These are phyloP conservation scores for Danio albolineatus DNA, from an alignment of 2,797 vertebrate genomes.

Conservation along the genomic window DNA sequence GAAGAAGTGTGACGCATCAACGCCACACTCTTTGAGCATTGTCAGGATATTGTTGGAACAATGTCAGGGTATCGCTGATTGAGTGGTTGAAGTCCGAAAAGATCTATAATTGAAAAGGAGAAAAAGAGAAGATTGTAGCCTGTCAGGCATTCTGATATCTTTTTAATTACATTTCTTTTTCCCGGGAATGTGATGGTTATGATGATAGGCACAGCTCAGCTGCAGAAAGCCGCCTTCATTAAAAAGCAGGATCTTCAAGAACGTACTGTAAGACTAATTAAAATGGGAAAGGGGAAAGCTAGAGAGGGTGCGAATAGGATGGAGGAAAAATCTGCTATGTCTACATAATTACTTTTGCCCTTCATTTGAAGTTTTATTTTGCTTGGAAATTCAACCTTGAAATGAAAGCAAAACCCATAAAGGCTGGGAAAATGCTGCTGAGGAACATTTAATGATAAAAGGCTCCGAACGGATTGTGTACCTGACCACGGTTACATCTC, in stretches of 20 bases:
- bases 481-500: constrained; percentile 39
- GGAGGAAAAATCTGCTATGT: constrained; percentile 52
- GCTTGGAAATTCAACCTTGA: constrained; percentile 48
- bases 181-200: constrained; percentile 57
- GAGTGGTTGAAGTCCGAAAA: constrained; percentile 72
- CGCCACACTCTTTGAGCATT: neutral
- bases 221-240: constrained; percentile 72
- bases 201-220: constrained; percentile 63
- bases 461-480: constrained; percentile 15
- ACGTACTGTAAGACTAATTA: constrained; percentile 69
- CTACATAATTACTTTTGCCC: constrained; percentile 56
- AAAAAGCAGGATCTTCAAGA: constrained; percentile 72
- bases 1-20: neutral
- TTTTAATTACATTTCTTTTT: constrained; percentile 81
- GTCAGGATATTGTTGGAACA: constrained; percentile 45
- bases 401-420: constrained; percentile 39
- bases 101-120: constrained; percentile 74
- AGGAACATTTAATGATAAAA: constrained; percentile 28
- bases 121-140: constrained; percentile 66
- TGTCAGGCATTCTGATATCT: constrained; percentile 77
- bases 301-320: constrained; percentile 46
- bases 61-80: constrained; percentile 70
- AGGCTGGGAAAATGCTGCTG: constrained; percentile 14
- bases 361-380: constrained; percentile 57
- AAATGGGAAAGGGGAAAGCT: constrained; percentile 66